Conservation (phyloP, 2,888 invertebrate genomes). For the Conops quadrifasciatus region DNA sequence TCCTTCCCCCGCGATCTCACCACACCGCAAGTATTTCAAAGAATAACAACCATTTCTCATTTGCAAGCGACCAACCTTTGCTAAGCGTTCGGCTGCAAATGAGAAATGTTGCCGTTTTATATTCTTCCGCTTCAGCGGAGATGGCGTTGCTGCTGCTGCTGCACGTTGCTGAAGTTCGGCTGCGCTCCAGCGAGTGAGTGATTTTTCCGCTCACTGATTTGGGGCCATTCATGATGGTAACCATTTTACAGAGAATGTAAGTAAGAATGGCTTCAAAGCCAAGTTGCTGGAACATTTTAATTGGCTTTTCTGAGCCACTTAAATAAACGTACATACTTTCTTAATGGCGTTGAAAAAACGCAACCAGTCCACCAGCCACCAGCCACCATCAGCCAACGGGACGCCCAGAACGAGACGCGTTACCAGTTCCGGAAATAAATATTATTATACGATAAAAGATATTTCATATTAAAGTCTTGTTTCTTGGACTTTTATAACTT, state of each 20-base stretch:
- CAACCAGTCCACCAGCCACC: background rate
- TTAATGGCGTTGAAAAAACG: background rate
- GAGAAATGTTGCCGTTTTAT: constrained; percentile 31
- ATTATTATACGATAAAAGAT: background rate
- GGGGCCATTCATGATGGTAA: constrained; percentile 23
- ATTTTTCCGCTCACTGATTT: constrained; percentile 32
- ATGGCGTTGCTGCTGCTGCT: background rate
- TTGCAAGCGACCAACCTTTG: background rate
- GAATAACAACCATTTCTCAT: background rate
- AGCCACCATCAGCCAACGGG: background rate
- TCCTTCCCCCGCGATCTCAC: background rate
- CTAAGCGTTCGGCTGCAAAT: constrained; percentile 24
- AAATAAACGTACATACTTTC: background rate
- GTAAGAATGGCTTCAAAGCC: background rate
- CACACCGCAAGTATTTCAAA: constrained; percentile 20
- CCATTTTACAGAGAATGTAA: constrained; percentile 12
- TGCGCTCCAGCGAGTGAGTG: constrained; percentile 27
- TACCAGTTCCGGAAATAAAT: background rate
- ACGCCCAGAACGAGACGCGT: background rate
- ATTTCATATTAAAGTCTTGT: background rate
- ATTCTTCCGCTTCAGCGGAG: constrained; percentile 31
- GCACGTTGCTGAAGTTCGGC: constrained; percentile 10
- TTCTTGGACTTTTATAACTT: background rate
- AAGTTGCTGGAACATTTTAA: constrained; percentile 42
- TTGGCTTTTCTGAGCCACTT: constrained; percentile 37